These are phyloP conservation scores for Heliothis peltigera DNA, from an alignment of 2,888 invertebrate species.

Conservation along the genomic window DNA sequence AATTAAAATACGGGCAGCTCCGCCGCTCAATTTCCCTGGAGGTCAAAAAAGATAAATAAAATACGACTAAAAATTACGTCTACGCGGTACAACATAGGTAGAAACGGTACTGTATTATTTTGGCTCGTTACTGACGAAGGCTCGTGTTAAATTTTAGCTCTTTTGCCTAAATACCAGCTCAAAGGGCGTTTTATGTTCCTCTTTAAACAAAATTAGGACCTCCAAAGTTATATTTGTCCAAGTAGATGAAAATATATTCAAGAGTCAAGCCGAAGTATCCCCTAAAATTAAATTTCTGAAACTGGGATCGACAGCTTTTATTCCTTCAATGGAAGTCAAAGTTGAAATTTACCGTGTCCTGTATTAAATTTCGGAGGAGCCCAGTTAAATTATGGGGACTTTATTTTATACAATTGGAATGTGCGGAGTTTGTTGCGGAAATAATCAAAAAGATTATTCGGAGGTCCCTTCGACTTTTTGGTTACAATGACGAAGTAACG, in stretches of 20 bases:
- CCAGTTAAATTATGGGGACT: slow-evolving; percentile 33
- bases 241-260: slow-evolving; percentile 59
- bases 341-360: slow-evolving; percentile 48
- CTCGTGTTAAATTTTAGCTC: slow-evolving; percentile 30
- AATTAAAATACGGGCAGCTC: slow-evolving; percentile 48
- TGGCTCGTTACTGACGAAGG: slow-evolving; percentile 40
- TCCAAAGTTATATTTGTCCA: slow-evolving; percentile 58
- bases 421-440: slow-evolving; percentile 6
- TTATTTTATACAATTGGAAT: slow-evolving; percentile 32
- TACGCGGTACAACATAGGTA: slow-evolving; percentile 30
- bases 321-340: slow-evolving; percentile 47
- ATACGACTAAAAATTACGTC: slow-evolving; percentile 34
- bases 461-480: no score
- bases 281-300: slow-evolving; percentile 58
- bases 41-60: slow-evolving; percentile 48
- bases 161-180: slow-evolving; percentile 46
- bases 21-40: slow-evolving; percentile 45
- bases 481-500: no score
- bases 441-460: neutral
- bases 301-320: slow-evolving; percentile 51
- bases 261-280: slow-evolving; percentile 43
- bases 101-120: slow-evolving; percentile 33
- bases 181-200: slow-evolving; percentile 51
- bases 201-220: slow-evolving; percentile 55
- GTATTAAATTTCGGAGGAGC: slow-evolving; percentile 51